A percentile compares a stretch with the other conserved stretches of the same genome.
Conservation (phyloP, 1,140 invertebrate genomes). For the Chelonus insularis region DNA sequence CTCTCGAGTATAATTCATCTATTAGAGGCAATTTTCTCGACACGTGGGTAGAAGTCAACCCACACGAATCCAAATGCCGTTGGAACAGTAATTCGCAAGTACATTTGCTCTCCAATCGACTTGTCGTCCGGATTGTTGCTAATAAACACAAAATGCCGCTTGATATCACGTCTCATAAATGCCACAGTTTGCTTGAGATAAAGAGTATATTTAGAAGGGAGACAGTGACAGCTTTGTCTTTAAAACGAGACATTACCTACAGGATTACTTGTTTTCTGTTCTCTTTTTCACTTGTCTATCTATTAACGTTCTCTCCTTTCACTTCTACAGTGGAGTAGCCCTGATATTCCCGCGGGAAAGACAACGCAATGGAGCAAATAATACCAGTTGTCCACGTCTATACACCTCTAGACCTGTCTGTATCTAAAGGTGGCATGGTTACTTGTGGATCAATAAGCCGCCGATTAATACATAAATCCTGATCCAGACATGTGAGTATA, state of each 20-base stretch:
- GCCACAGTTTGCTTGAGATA: not conserved
- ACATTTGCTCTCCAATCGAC: constrained; percentile 9
- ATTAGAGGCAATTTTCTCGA: no score
- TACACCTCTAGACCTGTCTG: not conserved
- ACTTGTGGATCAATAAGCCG: constrained; percentile 6
- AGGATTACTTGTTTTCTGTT: not conserved
- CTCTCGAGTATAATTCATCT: not conserved
- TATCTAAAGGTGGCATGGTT: not conserved
- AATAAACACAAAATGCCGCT: constrained; percentile 17
- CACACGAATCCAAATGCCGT: not conserved
- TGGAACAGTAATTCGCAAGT: not conserved
- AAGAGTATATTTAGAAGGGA: not conserved
- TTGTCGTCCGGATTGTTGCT: constrained; percentile 2
- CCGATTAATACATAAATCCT: constrained; percentile 25
- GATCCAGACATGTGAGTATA: constrained; percentile 16
- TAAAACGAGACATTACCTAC: not conserved
- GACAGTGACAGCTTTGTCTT: constrained; percentile 10
- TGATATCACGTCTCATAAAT: not conserved
- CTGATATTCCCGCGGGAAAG: constrained; percentile 17
- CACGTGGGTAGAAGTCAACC: not conserved
- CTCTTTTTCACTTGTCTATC: not conserved
- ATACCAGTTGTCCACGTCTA: not conserved
- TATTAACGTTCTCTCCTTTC: constrained; percentile 2
- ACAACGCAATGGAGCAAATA: constrained; percentile 8
- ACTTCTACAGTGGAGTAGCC: not conserved